Evolutionary conservation across 2,113 vertebrate genomes (phyloP).

Genomic region (Erinaceus europaeus): DNA sequence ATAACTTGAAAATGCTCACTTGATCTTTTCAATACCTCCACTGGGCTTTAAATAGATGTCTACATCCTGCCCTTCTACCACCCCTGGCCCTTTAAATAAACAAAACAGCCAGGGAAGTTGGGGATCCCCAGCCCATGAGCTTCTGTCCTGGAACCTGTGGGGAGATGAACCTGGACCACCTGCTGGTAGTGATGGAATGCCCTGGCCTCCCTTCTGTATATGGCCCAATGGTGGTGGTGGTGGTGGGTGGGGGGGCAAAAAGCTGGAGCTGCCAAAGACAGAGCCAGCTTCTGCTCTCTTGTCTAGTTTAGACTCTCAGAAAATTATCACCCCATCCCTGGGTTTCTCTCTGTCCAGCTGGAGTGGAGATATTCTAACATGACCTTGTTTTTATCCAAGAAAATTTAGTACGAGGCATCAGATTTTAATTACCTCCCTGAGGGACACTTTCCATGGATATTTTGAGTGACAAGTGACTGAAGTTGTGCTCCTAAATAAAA

Average conservation of each 20-base stretch:
- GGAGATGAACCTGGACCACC: background rate
- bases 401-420: background rate
- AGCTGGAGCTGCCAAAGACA: accelerated
- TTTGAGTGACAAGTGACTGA: conserved; percentile 30
- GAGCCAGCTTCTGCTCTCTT: background rate
- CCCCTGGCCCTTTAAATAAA: background rate
- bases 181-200: accelerated
- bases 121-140: background rate
- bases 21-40: background rate
- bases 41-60: background rate
- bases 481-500: conserved; percentile 21
- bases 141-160: background rate
- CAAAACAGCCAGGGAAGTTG: background rate
- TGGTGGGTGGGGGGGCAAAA: background rate
- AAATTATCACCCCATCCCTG: accelerated
- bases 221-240: background rate
- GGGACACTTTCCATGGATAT: background rate
- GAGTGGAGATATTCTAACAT: background rate
- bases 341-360: background rate
- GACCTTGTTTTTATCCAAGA: background rate
- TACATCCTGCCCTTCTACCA: background rate
- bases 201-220: background rate
- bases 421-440: background rate
- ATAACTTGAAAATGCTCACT: background rate
- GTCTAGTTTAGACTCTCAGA: background rate